Base-by-base conservation (phyloP, 2,113 vertebrate genomes). In the Sterna hirundo region DNA sequence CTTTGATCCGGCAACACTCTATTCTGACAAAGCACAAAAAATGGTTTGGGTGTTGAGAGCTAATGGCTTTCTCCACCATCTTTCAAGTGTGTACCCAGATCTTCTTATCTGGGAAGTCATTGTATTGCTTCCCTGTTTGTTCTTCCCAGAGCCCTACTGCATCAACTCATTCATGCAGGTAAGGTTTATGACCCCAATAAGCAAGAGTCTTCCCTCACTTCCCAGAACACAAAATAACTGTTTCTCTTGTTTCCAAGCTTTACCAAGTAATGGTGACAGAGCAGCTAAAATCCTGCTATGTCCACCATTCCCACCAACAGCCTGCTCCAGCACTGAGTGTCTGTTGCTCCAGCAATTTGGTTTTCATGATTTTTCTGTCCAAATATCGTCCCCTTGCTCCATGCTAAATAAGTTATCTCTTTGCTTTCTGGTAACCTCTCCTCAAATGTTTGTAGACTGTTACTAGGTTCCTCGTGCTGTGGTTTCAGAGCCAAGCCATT, bases 41-140 rank as follows among this genome's bases (percentile, higher is more conserved):
- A 17, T 6, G 4, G 32, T 55, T 8, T 60, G 32, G 4, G 8
- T 30, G 13, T 25, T 60, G 23, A 64, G 21, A 79, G 9, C 9
- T 65, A 49, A 54, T 15, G 14, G 26, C 3, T 76, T 84, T 58
- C 26, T 26, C 46, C 30, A 78, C 3, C 6, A 0, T 8, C 38
- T 46, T 71, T 42, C 58, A 52, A 11, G 34, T 11, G 38, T 12
- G 23, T 46, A 51, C 27, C n/a, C 52, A 13, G 65, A 51, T 49
- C 52, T 15, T 22, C 71, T 94, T 96, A 91, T 91, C 89, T 46
- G 26, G 58, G 76, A 66, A 58, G 30, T 2, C 25, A 4, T 52
- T 72, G 66, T 19, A 69, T 54, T 77, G 42, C 58, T 95, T 86
- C 89, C 69, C 38, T 96, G 88, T 94, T 96, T 96, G 55, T 30